phyloP scores from a whole-genome alignment of 2,113 vertebrate species.

The Turnix velox region DNA sequence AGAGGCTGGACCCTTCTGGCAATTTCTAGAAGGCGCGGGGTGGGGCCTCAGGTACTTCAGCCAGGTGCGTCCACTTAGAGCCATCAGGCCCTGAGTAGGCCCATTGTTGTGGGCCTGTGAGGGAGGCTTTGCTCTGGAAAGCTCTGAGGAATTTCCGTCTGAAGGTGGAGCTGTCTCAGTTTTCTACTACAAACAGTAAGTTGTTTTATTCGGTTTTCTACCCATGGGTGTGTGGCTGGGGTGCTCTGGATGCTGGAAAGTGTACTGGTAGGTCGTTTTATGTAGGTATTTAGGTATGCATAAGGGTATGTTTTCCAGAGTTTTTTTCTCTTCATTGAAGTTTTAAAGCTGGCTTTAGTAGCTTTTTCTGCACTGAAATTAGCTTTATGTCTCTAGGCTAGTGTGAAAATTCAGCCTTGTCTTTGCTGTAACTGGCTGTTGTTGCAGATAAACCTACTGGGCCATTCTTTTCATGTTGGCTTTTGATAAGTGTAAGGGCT shows the following conservation, averaged over 20 bases:
- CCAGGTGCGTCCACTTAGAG: too few species aligned
- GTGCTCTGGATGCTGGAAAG: fast-evolving
- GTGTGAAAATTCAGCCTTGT: background rate
- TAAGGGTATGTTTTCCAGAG: fast-evolving
- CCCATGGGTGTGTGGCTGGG: fast-evolving
- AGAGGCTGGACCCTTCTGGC: fast-evolving
- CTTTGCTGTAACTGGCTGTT: background rate
- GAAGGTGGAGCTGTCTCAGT: too few species aligned
- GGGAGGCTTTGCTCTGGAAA: too few species aligned
- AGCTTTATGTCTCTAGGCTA: background rate
- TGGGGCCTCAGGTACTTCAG: too few species aligned
- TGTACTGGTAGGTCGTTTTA: fast-evolving
- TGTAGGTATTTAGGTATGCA: fast-evolving
- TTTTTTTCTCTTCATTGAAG: fast-evolving
- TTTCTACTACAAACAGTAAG: too few species aligned
- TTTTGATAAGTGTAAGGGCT: background rate
- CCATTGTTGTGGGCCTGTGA: too few species aligned
- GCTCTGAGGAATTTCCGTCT: too few species aligned
- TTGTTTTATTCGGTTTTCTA: fast-evolving
- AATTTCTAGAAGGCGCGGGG: fast-evolving
- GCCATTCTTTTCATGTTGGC: fast-evolving
- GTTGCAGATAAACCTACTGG: background rate
- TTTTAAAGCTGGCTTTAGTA: background rate
- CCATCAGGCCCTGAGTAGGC: too few species aligned
- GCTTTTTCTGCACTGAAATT: background rate